These are phyloP conservation scores for Parascotia fuliginaria DNA, from an alignment of 2,888 invertebrate genomes.

Conservation along the genomic window DNA sequence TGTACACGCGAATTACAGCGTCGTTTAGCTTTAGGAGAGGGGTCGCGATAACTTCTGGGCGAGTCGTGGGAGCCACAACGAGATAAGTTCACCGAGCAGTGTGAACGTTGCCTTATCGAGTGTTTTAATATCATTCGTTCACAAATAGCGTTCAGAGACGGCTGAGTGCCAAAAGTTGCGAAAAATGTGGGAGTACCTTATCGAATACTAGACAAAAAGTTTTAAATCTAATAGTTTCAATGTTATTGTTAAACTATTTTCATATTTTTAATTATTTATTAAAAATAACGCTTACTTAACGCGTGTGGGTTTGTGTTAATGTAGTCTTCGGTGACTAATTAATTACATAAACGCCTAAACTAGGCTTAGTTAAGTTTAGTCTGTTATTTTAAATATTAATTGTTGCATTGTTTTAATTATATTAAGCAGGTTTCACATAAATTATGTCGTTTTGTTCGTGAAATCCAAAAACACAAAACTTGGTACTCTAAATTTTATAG, in stretches of 20 bases:
- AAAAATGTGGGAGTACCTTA: constrained; percentile 42
- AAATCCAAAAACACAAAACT: constrained; percentile 36
- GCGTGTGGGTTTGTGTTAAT: constrained; percentile 84
- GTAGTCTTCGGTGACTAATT: constrained; percentile 61
- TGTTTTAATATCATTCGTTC: constrained; percentile 48
- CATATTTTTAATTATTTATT: constrained; percentile 43
- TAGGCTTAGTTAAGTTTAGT: constrained; percentile 47
- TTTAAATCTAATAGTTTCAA: constrained; percentile 52
- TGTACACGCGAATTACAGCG: constrained; percentile 56
- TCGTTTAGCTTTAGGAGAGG: constrained; percentile 57
- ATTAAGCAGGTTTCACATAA: constrained; percentile 33
- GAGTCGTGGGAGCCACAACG: constrained; percentile 27
- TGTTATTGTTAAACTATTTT: constrained; percentile 50
- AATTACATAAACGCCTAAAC: constrained; percentile 30
- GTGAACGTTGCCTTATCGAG: constrained; percentile 29
- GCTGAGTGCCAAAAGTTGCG: constrained; percentile 47
- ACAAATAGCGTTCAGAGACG: constrained; percentile 61
- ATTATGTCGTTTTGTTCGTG: constrained; percentile 31
- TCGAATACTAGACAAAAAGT: constrained; percentile 50
- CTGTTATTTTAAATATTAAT: constrained; percentile 41
- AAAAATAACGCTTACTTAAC: constrained; percentile 64
- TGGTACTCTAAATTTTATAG: constrained; percentile 32
- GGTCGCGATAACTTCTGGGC: constrained; percentile 62
- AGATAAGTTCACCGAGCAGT: constrained; percentile 14
- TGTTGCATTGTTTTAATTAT: constrained; percentile 47